A percentile compares a stretch with the other conserved stretches of the same genome.
phyloP scores from a whole-genome alignment of 2,888 invertebrate genomes.

The Volucella inflata region DNA sequence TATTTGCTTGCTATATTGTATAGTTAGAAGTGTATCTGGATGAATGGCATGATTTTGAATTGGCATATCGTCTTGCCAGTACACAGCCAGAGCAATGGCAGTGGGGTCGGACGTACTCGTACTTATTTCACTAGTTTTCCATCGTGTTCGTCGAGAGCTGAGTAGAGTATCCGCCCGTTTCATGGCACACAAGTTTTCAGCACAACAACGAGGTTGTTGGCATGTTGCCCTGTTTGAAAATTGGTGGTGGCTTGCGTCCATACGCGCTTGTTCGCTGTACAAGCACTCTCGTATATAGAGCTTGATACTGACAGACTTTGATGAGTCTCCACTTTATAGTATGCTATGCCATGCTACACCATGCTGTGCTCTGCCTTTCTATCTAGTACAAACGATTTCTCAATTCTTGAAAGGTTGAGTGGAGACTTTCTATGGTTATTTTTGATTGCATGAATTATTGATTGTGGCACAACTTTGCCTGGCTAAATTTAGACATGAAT shows the following conservation, averaged over 20 bases:
- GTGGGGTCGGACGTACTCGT: conserved; percentile 63
- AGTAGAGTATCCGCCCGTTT: conserved; percentile 38
- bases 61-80: conserved; percentile 46
- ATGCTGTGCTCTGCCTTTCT: conserved; percentile 22
- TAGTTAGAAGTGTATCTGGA: conserved; percentile 53
- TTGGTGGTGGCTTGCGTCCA: conserved; percentile 63
- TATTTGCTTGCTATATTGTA: conserved; percentile 48
- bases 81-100: conserved; percentile 9
- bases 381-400: conserved; percentile 50
- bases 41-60: conserved; percentile 61
- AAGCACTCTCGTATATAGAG: conserved; percentile 36
- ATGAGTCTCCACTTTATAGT: conserved; percentile 68
- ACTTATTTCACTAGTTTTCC: conserved; percentile 69
- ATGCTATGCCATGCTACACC: conserved; percentile 5
- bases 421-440: conserved; percentile 72
- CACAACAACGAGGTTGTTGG: conserved; percentile 71
- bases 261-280: conserved; percentile 48
- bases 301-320: conserved; percentile 57
- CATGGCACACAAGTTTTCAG: conserved; percentile 60
- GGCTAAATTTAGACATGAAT: conserved; percentile 49
- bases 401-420: conserved; percentile 61
- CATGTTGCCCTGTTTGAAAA: conserved; percentile 74
- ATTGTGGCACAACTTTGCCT: conserved; percentile 41
- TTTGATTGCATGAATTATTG: conserved; percentile 66
- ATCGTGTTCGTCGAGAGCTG: conserved; percentile 59